Base-by-base conservation (phyloP, 1,140 invertebrate genomes). In the Drosophila lacteicornis region DNA sequence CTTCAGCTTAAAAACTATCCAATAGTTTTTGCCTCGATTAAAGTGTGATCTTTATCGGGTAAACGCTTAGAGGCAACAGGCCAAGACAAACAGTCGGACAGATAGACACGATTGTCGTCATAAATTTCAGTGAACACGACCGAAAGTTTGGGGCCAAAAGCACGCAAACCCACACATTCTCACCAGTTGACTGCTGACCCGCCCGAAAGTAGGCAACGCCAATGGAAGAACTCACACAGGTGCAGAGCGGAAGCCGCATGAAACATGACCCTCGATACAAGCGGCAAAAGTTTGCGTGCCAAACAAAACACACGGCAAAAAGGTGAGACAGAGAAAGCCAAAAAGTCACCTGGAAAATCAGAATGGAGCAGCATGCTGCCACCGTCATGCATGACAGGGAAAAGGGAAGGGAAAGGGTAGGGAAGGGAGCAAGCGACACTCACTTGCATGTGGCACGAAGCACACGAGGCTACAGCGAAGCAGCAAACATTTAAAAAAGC, bases 231-330 rank as follows among this genome's bases (percentile, higher is more conserved):
- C 45, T 67, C 27, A 73, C 30, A 68, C 66, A 65, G 47, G 40
- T n/a, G 40, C 67, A 38, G 38, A 67, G 49, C 71, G 81, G 73
- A 84, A 84, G 81, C 81, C 81, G 62, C 81, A 78, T 77, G 81
- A 77, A 84, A 85, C 82, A 80, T 76, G 82, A 85, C 73, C 81
- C 76, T 67, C 61, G 43, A 63, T 80, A 70, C 65, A 80, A 63
- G 62, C 74, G 69, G 77, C 60, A 85, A 85, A 56, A 85, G 68
- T 85, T 85, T 85, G 82, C 82, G 82, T 85, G 82, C 82, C 82
- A 85, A 85, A 78, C 59, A 73, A 70, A 79, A 79, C 75, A 79
- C 66, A 79, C 50, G 68, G 53, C 77, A 43, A 76, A 45, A 63
- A 56, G 56, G 55, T 56, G 43, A 58, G 55, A 46, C 33, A 60